Percentiles rank a stretch among this genome's conserved stretches.
Evolutionary conservation across 2,888 invertebrate genomes (phyloP).

Genomic region (Synanthedon myopaeformis): DNA sequence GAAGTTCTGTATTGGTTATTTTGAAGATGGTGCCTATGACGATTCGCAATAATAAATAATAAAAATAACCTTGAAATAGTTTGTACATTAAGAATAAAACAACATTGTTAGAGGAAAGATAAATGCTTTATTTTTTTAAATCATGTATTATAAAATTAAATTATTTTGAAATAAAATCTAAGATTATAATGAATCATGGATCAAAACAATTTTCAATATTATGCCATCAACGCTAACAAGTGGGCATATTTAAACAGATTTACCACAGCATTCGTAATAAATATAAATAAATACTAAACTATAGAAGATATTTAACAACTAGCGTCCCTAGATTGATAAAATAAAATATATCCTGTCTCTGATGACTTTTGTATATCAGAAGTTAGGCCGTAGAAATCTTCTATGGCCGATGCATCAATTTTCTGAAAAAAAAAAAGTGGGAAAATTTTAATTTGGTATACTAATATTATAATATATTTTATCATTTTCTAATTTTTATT

Average conservation of each 20-base stretch:
- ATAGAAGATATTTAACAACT: constrained; percentile 68
- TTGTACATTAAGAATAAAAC: too few species aligned
- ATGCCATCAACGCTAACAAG: background rate
- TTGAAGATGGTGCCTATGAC: too few species aligned
- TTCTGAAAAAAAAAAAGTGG: constrained; percentile 75
- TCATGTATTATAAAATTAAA: background rate
- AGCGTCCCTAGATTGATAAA: constrained; percentile 94
- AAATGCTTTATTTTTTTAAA: background rate
- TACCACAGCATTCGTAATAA: constrained; percentile 31
- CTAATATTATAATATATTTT: too few species aligned
- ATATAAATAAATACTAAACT: constrained; percentile 36
- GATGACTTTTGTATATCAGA: constrained; percentile 99
- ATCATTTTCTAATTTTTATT: too few species aligned
- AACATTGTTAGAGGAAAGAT: too few species aligned
- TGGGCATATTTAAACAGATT: background rate
- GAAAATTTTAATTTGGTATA: too few species aligned
- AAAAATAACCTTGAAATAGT: too few species aligned
- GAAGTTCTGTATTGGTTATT: too few species aligned
- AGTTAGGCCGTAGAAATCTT: constrained; percentile 99
- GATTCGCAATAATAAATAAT: too few species aligned
- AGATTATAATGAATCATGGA: constrained; percentile 1
- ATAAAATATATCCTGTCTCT: constrained; percentile 99
- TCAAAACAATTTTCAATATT: constrained; percentile 1
- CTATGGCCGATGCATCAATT: constrained; percentile 98
- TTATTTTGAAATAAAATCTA: constrained; percentile 1